Conservation (phyloP, 1,140 invertebrate genomes). For the Lepidurus apus region DNA sequence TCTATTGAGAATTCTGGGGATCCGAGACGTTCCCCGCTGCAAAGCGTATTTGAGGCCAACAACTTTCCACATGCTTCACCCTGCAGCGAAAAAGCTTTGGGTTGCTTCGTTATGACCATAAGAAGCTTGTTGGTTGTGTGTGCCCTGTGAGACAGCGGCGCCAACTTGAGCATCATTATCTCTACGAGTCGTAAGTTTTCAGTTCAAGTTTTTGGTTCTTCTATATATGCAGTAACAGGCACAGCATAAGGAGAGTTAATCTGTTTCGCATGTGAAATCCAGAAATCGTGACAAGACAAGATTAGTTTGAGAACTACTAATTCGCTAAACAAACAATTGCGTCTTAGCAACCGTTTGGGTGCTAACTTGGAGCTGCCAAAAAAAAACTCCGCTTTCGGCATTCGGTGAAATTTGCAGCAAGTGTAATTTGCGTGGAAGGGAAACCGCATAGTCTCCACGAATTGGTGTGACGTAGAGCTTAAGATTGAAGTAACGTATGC, state of each 20-base stretch:
- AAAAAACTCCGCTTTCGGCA: too few species aligned
- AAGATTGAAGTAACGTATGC: too few species aligned
- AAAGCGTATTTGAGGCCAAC: not conserved
- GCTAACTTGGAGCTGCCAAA: too few species aligned
- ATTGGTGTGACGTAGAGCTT: too few species aligned
- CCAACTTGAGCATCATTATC: slow-evolving; percentile 6
- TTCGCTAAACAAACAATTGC: too few species aligned
- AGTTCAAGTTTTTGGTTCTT: not conserved
- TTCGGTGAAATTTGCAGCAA: too few species aligned
- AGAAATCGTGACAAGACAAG: too few species aligned
- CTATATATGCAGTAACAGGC: not conserved
- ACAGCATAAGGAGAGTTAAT: not conserved
- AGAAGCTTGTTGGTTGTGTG: slow-evolving; percentile 6
- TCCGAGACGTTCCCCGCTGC: not conserved
- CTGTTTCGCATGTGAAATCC: not conserved
- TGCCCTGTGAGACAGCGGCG: not conserved
- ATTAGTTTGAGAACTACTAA: too few species aligned
- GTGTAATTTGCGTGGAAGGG: too few species aligned
- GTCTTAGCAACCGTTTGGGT: too few species aligned
- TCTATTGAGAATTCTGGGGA: not conserved
- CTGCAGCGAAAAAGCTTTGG: not conserved
- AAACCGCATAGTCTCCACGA: too few species aligned
- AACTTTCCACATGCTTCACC: not conserved
- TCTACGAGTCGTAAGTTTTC: not conserved
- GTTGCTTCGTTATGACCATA: slow-evolving; percentile 14